Evolutionary conservation across 2,888 invertebrate genomes (phyloP).

Genomic region (Herminia tarsipennalis): DNA sequence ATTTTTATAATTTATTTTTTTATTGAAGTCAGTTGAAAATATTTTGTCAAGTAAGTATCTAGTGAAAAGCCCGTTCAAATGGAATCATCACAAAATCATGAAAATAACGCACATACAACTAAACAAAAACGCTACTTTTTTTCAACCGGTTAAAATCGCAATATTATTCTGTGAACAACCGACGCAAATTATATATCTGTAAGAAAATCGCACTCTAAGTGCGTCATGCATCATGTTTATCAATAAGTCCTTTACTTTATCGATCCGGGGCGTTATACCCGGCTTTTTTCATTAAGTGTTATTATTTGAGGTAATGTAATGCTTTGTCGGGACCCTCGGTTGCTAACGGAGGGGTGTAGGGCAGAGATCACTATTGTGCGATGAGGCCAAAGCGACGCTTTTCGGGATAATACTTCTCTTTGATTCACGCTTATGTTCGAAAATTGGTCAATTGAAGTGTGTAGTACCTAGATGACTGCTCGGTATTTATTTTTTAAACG

Average conservation of each 20-base stretch:
- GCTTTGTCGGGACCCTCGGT: conserved; percentile 52
- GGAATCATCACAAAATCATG: too few species aligned
- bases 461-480: too few species aligned
- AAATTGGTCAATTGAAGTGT: too few species aligned
- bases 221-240: conserved; percentile 48
- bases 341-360: conserved; percentile 42
- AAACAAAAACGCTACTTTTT: too few species aligned
- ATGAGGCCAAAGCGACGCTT: conserved; percentile 23
- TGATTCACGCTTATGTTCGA: too few species aligned
- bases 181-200: background rate
- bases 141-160: background rate
- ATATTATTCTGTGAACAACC: background rate
- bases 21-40: too few species aligned
- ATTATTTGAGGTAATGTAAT: conserved; percentile 72
- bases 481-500: too few species aligned
- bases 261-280: conserved; percentile 42
- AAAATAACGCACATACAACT: too few species aligned
- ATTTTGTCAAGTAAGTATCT: too few species aligned
- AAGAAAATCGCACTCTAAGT: conserved; percentile 28
- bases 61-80: too few species aligned
- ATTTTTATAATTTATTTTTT: too few species aligned
- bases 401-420: conserved; percentile 16
- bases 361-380: conserved; percentile 33
- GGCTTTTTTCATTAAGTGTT: conserved; percentile 60
- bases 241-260: conserved; percentile 54